These are phyloP conservation scores for Phycodurus eques DNA, from an alignment of 2,113 vertebrate species.

Conservation along the genomic window DNA sequence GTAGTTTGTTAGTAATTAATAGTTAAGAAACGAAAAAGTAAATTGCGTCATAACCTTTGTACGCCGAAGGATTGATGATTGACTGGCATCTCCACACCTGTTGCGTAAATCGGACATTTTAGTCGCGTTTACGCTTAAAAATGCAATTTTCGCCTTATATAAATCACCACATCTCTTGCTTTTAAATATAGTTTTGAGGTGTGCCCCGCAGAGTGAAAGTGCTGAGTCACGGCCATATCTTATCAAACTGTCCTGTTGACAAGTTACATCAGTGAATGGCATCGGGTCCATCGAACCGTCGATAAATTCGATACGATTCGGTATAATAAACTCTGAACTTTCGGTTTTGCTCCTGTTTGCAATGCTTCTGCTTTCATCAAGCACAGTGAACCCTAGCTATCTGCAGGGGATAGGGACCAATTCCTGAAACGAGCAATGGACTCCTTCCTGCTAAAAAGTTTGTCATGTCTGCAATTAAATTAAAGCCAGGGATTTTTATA, in stretches of 20 bases:
- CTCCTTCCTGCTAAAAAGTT: too few relatives aligned
- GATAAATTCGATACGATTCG: background rate
- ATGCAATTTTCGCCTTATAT: background rate
- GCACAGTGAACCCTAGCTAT: too few relatives aligned
- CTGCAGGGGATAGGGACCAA: too few relatives aligned
- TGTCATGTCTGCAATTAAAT: too few relatives aligned
- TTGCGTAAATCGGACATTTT: constrained; percentile 21
- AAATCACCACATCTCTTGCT: background rate
- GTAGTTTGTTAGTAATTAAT: background rate
- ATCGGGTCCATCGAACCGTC: background rate
- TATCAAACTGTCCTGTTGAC: background rate
- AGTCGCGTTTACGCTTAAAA: background rate
- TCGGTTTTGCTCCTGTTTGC: too few relatives aligned
- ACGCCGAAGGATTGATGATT: constrained; percentile 16
- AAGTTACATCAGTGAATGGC: background rate
- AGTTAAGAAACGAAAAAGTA: background rate
- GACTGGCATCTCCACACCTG: constrained; percentile 4
- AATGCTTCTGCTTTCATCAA: too few relatives aligned
- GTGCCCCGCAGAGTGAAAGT: background rate
- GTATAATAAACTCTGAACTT: too few relatives aligned
- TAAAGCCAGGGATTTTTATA: too few relatives aligned
- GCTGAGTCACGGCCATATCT: constrained; percentile 58
- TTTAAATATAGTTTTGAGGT: background rate
- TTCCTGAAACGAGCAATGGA: too few relatives aligned
- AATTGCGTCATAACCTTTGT: constrained; percentile 33